Evolutionary conservation across 1,140 invertebrate species (phyloP).

Genomic region (Aphaenogaster rudis): DNA sequence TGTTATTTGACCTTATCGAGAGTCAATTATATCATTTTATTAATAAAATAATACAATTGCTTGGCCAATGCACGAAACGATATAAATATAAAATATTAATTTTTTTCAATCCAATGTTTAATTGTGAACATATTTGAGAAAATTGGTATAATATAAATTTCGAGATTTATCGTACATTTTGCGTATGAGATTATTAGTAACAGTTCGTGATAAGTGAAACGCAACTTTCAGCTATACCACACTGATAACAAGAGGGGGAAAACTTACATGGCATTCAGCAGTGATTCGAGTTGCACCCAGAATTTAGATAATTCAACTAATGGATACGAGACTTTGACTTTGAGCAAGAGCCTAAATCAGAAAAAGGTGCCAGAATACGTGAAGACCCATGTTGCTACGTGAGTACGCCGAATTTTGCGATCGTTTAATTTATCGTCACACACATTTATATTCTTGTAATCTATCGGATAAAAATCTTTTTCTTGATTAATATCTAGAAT

Average conservation of each 20-base stretch:
- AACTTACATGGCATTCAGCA: conserved; percentile 90
- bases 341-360: conserved; percentile 85
- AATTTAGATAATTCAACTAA: conserved; percentile 88
- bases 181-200: conserved; percentile 45
- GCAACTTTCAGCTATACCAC: conserved; percentile 87
- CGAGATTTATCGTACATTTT: conserved; percentile 16
- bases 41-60: background rate
- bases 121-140: too few species aligned
- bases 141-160: background rate
- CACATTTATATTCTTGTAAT: background rate
- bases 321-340: conserved; percentile 89
- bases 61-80: background rate
- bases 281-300: conserved; percentile 90
- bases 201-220: background rate
- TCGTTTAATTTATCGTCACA: background rate
- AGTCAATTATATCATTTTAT: too few species aligned
- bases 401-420: conserved; percentile 69
- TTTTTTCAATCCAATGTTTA: background rate
- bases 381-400: conserved; percentile 83
- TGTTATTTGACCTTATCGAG: too few species aligned
- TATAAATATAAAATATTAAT: background rate
- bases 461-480: background rate
- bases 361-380: conserved; percentile 85
- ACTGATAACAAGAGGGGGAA: conserved; percentile 88
- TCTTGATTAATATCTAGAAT: background rate